Percentiles rank a stretch among this genome's conserved stretches.
These are phyloP conservation scores for Calliscelio sp. DNA, from an alignment of 2,888 invertebrate species.

Conservation along the genomic window DNA sequence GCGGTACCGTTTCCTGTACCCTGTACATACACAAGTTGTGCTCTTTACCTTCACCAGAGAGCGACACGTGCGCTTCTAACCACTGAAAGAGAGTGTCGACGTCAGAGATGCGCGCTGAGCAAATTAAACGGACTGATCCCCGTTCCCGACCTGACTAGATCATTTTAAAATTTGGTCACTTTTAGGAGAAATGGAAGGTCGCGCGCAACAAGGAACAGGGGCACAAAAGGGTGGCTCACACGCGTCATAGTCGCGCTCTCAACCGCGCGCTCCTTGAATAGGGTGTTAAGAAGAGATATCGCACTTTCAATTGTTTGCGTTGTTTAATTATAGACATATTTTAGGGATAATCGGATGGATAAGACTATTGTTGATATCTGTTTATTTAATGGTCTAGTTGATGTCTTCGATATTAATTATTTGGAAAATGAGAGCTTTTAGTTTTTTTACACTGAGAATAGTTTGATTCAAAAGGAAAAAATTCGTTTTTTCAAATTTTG, in stretches of 20 bases:
- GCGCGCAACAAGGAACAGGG: slow-evolving; percentile 62
- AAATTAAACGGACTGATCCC: slow-evolving; percentile 26
- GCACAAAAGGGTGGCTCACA: slow-evolving; percentile 1
- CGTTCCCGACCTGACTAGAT: slow-evolving; percentile 55
- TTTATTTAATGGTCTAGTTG: too few species aligned
- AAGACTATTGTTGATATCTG: too few species aligned
- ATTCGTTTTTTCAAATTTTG: too few species aligned
- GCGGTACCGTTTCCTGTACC: slow-evolving; percentile 54
- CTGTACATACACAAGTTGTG: slow-evolving; percentile 7
- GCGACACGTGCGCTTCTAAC: slow-evolving; percentile 37
- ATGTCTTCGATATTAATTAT: too few species aligned
- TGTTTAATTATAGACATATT: too few species aligned
- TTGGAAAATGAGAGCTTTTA: too few species aligned
- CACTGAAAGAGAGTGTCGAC: slow-evolving; percentile 14
- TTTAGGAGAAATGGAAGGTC: slow-evolving; percentile 79
- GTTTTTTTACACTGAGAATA: too few species aligned
- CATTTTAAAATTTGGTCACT: slow-evolving; percentile 80
- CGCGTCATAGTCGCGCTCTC: neutral
- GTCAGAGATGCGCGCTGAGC: slow-evolving; percentile 40
- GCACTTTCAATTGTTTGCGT: too few species aligned
- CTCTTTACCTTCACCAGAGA: slow-evolving; percentile 22
- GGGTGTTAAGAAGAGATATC: too few species aligned
- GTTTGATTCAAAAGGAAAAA: too few species aligned
- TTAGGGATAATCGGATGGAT: too few species aligned
- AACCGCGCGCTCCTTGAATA: too few species aligned